Conservation (phyloP, 2,888 invertebrate genomes). For the Meghimatium bilineatum region DNA sequence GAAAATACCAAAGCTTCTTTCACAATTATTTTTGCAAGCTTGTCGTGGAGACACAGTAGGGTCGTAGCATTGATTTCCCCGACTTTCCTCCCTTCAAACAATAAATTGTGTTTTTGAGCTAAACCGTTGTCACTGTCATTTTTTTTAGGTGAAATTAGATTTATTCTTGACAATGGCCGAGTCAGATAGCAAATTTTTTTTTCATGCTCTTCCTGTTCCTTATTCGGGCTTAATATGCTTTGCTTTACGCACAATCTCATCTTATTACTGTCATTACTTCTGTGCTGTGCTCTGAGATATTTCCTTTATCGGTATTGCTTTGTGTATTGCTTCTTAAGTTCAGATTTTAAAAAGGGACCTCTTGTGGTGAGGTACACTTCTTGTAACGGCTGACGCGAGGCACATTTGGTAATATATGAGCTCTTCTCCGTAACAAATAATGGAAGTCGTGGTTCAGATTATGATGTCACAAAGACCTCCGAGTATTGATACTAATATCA, state of each 20-base stretch:
- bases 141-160: conserved; percentile 13
- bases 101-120: conserved; percentile 16
- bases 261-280: background rate
- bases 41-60: background rate
- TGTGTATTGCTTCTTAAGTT: too few species aligned
- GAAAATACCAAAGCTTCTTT: background rate
- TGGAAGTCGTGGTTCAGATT: too few species aligned
- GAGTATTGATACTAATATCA: too few species aligned
- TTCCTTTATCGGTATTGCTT: background rate
- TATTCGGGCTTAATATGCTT: background rate
- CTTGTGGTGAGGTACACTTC: too few species aligned
- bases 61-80: conserved; percentile 5
- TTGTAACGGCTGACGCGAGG: too few species aligned
- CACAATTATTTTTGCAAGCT: background rate
- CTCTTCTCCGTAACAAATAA: too few species aligned
- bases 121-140: conserved; percentile 20
- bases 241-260: background rate
- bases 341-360: too few species aligned
- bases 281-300: background rate
- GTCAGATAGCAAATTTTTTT: background rate
- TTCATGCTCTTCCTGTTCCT: background rate
- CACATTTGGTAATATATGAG: too few species aligned
- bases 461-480: too few species aligned
- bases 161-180: background rate
- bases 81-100: background rate